Evolutionary conservation across 2,797 vertebrate genomes (phyloP).

Genomic region (Psittacula echo): DNA sequence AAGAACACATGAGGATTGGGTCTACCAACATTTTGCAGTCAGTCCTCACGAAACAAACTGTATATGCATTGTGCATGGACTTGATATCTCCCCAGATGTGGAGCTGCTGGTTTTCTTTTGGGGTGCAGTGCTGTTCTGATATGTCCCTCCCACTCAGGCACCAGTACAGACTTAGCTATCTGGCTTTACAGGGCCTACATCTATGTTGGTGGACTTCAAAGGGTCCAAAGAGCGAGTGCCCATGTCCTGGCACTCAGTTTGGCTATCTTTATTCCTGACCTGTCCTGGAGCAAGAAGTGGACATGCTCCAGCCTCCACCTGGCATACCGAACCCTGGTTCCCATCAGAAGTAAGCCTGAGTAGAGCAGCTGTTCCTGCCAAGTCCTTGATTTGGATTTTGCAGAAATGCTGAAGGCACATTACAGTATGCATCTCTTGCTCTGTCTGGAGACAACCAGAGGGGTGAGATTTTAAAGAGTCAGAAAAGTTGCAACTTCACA

Average conservation of each 20-base stretch:
- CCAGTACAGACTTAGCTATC: neutral
- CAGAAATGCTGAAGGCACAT: neutral
- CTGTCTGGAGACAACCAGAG: neutral
- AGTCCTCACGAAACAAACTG: neutral
- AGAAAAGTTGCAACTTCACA: neutral
- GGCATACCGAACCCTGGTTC: neutral
- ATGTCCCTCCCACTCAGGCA: neutral
- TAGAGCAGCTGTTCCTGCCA: neutral
- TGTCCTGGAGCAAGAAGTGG: neutral
- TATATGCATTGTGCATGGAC: neutral
- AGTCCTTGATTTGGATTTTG: neutral
- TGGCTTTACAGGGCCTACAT: neutral
- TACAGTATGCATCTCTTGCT: neutral
- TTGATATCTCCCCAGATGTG: neutral
- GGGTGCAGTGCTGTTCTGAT: neutral
- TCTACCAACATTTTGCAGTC: neutral
- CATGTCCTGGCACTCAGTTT: neutral
- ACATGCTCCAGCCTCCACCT: neutral
- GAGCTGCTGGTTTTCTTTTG: neutral
- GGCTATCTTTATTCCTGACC: neutral
- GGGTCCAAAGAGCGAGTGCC: neutral
- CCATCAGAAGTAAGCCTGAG: neutral
- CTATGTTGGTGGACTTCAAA: neutral
- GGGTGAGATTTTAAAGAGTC: neutral
- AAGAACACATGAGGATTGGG: neutral